Evolutionary conservation across 2,113 vertebrate genomes (phyloP).

Genomic region (Willisornis vidua): DNA sequence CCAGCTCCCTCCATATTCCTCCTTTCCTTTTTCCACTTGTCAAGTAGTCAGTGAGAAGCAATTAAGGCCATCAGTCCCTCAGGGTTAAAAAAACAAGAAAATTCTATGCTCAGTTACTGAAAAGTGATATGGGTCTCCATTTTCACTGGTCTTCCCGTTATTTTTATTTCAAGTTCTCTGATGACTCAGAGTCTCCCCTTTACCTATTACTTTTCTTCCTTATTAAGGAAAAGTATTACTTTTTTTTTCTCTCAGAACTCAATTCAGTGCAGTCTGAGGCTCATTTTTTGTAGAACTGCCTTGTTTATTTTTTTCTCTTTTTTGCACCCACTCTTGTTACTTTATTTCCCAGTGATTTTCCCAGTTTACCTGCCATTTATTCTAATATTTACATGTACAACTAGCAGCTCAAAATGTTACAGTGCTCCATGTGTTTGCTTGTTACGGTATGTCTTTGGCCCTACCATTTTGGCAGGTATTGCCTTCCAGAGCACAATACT

Average conservation of each 20-base stretch:
- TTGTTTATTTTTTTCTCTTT: neutral
- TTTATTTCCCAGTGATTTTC: neutral
- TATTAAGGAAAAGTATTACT: neutral
- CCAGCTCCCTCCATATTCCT: neutral
- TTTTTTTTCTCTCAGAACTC: neutral
- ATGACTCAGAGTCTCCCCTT: neutral
- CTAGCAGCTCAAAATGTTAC: neutral
- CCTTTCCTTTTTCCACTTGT: neutral
- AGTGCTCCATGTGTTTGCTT: neutral
- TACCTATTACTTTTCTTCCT: neutral
- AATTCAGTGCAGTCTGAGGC: neutral
- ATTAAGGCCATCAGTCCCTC: neutral
- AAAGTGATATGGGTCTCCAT: neutral
- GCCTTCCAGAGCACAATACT: neutral
- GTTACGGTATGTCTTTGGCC: neutral
- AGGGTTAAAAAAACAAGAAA: neutral
- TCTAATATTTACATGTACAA: neutral
- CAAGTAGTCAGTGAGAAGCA: neutral
- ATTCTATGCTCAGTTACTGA: neutral
- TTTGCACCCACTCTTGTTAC: rapidly evolving
- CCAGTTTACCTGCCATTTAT: neutral
- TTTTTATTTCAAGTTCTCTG: neutral
- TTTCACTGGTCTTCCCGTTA: neutral
- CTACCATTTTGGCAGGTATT: neutral
- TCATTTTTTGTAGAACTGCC: neutral